Conservation (phyloP, 2,113 vertebrate genomes). For the Chaetodon trifascialis region DNA sequence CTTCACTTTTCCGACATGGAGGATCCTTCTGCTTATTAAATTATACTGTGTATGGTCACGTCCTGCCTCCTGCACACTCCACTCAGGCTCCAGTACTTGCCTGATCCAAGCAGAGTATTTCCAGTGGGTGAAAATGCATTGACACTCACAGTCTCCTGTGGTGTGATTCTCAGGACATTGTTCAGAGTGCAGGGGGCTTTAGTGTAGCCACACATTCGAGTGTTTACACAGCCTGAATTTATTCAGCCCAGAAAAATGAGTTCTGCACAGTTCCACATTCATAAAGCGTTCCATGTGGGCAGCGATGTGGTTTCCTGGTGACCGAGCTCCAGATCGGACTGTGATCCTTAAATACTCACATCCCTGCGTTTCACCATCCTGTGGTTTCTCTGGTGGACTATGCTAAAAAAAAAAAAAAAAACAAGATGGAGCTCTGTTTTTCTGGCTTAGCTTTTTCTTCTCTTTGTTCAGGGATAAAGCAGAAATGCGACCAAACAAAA, state of each 20-base stretch:
- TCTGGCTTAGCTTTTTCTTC: conserved; percentile 58
- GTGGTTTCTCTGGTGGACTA: conserved; percentile 58
- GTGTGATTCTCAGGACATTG: no score
- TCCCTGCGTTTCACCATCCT: conserved; percentile 49
- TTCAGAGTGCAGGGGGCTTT: neutral
- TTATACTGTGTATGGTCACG: no score
- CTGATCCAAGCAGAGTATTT: no score
- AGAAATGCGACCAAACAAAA: conserved; percentile 73
- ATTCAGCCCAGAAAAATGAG: conserved; percentile 54
- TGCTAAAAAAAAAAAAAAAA: conserved; percentile 44
- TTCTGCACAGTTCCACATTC: conserved; percentile 50
- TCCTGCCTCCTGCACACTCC: no score
- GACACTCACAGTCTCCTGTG: no score
- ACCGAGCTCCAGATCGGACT: conserved; percentile 50
- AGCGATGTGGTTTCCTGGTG: conserved; percentile 52
- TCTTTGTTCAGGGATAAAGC: conserved; percentile 80
- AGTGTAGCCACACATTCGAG: conserved; percentile 44
- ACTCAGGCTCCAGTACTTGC: no score
- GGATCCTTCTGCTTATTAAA: no score
- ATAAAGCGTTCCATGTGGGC: conserved; percentile 65
- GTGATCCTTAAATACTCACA: conserved; percentile 68
- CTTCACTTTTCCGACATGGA: no score
- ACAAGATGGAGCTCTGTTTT: conserved; percentile 59
- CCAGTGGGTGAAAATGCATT: no score
- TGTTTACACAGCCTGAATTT: conserved; percentile 67